These are phyloP conservation scores for Callimorpha dominula DNA, from an alignment of 2,888 invertebrate genomes.

Conservation along the genomic window DNA sequence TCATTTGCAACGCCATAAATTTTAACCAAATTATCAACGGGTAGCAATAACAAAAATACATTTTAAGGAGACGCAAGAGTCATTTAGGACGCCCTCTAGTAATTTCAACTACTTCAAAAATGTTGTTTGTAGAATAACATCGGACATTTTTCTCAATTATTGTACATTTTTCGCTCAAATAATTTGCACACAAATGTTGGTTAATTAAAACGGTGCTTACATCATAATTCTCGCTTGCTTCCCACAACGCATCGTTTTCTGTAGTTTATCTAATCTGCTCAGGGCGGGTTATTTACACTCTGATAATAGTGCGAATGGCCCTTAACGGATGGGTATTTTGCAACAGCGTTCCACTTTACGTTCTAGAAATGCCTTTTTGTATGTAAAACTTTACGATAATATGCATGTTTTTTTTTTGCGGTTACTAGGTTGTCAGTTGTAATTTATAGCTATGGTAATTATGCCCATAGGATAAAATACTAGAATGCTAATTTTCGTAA, in stretches of 20 bases:
- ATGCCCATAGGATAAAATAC: not conserved
- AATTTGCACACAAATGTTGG: slow-evolving; percentile 54
- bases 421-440: not conserved
- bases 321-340: slow-evolving; percentile 73
- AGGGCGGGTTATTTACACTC: slow-evolving; percentile 83
- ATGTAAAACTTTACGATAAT: slow-evolving; percentile 25
- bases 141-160: slow-evolving; percentile 41
- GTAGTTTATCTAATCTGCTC: slow-evolving; percentile 81
- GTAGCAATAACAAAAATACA: slow-evolving; percentile 38
- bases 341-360: slow-evolving; percentile 58
- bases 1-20: slow-evolving; percentile 60
- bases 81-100: slow-evolving; percentile 52
- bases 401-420: not conserved
- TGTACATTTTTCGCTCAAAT: slow-evolving; percentile 9
- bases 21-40: slow-evolving; percentile 46
- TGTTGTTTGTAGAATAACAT: slow-evolving; percentile 44
- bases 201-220: slow-evolving; percentile 60
- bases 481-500: not conserved
- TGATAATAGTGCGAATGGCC: slow-evolving; percentile 79
- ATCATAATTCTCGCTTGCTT: slow-evolving; percentile 63
- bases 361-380: slow-evolving; percentile 33
- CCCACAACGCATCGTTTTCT: slow-evolving; percentile 72
- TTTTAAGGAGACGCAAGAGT: slow-evolving; percentile 43
- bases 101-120: slow-evolving; percentile 27
- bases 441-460: not conserved